Base-by-base conservation (phyloP, 1,140 invertebrate genomes). In the Orchesella cincta region DNA sequence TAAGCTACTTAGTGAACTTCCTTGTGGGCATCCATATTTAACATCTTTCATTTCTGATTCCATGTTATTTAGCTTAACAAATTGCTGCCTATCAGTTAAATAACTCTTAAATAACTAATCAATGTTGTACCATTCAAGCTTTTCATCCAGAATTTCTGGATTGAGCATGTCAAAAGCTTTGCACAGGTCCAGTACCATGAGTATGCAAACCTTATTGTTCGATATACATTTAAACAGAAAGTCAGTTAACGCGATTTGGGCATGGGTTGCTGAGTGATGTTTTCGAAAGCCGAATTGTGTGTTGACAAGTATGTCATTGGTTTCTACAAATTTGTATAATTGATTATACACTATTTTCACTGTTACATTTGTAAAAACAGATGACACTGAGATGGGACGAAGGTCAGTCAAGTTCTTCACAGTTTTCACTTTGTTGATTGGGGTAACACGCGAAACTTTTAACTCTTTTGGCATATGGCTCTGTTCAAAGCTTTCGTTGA, bases 321-420 rank as follows among this genome's bases (percentile, higher is more conserved):
- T 57, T 57, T 5, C 23, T 57, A 57, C n/a, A 23, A 57, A 57
- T n/a, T 16, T n/a, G 54, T 57, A 18, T 18, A 57, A 5, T 23
- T 57, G 54, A 57, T 57, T 57, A 23, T 57, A 57, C n/a, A 57
- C 54, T 57, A 57, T 23, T 23, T 57, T 57, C 23, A 18, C 54
- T n/a, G 23, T 3, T 26, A 57, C 5, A 18, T 57, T 57, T 16
- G 14, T 14, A 57, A 57, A 57, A 16, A 57, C 54, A 18, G 54
- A 23, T n/a, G 23, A 3, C 5, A 57, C 23, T 29, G 54, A 57
- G n/a, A 57, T 57, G 5, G 54, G 54, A 12, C 54, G 54, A 23
- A 57, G 26, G 5, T 57, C 14, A 23, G 3, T 26, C 12, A 57
- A 5, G 12, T 12, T 14, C 26, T 16, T 57, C 3, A 26, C 5